A percentile compares a stretch with the other conserved stretches of the same genome.
phyloP scores from a whole-genome alignment of 2,113 vertebrate species.

The Ictalurus punctatus region DNA sequence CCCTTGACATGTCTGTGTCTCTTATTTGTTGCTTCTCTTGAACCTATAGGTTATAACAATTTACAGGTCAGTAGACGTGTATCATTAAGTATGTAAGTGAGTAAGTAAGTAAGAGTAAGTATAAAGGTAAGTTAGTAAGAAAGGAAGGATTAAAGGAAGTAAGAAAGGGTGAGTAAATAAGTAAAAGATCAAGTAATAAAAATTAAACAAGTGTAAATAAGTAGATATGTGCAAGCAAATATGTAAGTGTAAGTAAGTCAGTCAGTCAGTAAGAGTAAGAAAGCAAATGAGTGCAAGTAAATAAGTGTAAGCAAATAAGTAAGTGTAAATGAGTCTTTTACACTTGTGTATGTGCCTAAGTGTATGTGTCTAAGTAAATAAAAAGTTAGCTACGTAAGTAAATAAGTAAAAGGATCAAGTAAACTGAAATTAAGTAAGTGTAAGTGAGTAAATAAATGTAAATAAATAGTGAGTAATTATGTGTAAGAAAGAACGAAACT shows the following conservation, averaged over 20 bases:
- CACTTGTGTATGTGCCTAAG: too few species aligned
- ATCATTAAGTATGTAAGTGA: background rate
- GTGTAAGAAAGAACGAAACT: background rate
- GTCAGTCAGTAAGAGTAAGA: background rate
- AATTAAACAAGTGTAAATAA: background rate
- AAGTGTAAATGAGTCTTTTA: background rate
- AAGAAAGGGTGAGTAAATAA: background rate
- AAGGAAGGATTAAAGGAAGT: background rate
- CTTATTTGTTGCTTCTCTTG: background rate
- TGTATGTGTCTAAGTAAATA: background rate
- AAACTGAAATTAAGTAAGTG: background rate
- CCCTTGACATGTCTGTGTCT: background rate
- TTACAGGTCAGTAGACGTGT: background rate
- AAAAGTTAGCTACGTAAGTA: too few species aligned
- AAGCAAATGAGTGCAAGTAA: background rate
- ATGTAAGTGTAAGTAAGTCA: background rate
- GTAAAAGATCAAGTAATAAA: background rate
- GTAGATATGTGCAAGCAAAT: background rate
- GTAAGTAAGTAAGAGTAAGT: background rate
- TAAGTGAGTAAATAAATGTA: background rate
- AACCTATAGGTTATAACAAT: background rate
- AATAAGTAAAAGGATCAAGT: too few species aligned
- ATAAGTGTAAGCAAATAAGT: background rate
- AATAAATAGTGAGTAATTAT: background rate
- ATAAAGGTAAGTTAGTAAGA: background rate